phyloP scores from a whole-genome alignment of 2,888 invertebrate species.

The Ptilodon capucinus region DNA sequence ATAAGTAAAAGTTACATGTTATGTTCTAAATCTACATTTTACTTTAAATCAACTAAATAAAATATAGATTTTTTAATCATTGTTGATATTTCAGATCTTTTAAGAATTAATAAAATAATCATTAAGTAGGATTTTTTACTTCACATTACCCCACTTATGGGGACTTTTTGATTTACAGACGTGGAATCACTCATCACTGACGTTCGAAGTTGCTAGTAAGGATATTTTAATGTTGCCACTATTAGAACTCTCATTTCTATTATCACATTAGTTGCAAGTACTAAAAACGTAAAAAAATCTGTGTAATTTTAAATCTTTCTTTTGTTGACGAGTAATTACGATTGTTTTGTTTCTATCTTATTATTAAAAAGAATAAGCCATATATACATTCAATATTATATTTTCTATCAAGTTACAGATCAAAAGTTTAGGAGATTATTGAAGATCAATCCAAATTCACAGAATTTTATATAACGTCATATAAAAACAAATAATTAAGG shows the following conservation, averaged over 20 bases:
- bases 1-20: too few species aligned
- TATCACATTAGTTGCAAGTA: not conserved
- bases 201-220: not conserved
- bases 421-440: not conserved
- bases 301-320: too few species aligned
- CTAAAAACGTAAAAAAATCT: too few species aligned
- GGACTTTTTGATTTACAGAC: not conserved
- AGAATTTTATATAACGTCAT: not conserved
- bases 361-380: too few species aligned
- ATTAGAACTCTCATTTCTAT: not conserved
- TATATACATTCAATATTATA: too few species aligned
- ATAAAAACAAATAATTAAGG: not conserved
- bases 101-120: too few species aligned
- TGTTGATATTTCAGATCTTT: too few species aligned
- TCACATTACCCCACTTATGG: not conserved
- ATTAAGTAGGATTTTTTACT: not conserved
- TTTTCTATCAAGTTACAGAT: not conserved
- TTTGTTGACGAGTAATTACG: too few species aligned
- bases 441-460: not conserved
- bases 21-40: too few species aligned
- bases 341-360: too few species aligned
- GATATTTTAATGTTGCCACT: not conserved
- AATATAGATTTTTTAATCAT: too few species aligned
- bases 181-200: not conserved
- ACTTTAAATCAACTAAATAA: too few species aligned